A percentile compares a stretch with the other conserved stretches of the same genome.
Evolutionary conservation across 2,888 invertebrate species (phyloP).

Genomic region (Acanthosoma haemorrhoidale): DNA sequence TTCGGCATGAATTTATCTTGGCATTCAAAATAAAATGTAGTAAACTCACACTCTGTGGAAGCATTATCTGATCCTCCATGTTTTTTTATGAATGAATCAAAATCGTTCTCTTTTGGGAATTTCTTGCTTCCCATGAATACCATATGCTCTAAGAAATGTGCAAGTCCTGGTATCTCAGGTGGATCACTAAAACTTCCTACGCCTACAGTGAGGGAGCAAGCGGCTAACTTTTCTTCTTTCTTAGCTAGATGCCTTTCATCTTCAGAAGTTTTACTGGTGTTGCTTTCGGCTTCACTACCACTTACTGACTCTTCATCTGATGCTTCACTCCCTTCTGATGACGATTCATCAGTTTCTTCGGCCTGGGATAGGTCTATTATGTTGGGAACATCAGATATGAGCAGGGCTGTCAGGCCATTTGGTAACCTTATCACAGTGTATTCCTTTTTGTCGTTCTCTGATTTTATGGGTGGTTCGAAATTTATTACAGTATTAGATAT

Average conservation of each 20-base stretch:
- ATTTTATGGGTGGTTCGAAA: constrained; percentile 56
- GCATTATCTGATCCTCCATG: constrained; percentile 66
- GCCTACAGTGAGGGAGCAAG: constrained; percentile 68
- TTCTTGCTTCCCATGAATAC: constrained; percentile 91
- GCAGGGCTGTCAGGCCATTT: constrained; percentile 41
- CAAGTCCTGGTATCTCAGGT: constrained; percentile 66
- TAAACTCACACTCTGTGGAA: constrained; percentile 78
- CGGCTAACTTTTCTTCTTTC: constrained; percentile 52
- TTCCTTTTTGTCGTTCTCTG: constrained; percentile 68
- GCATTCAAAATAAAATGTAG: constrained; percentile 84
- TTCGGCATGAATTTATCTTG: constrained; percentile 69
- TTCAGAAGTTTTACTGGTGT: constrained; percentile 36
- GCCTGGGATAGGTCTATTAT: constrained; percentile 34
- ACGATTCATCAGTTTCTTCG: constrained; percentile 21
- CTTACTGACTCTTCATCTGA: constrained; percentile 35
- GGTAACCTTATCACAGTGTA: constrained; percentile 48
- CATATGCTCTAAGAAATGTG: constrained; percentile 87
- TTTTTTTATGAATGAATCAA: constrained; percentile 74
- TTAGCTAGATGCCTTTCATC: constrained; percentile 31
- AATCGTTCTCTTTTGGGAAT: constrained; percentile 79
- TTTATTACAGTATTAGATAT: not conserved
- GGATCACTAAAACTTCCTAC: constrained; percentile 79
- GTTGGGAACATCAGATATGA: constrained; percentile 40
- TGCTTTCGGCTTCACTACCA: constrained; percentile 42
- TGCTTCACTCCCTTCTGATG: not conserved